Conservation (phyloP, 1,140 invertebrate species). For the Hormaphis cornu region DNA sequence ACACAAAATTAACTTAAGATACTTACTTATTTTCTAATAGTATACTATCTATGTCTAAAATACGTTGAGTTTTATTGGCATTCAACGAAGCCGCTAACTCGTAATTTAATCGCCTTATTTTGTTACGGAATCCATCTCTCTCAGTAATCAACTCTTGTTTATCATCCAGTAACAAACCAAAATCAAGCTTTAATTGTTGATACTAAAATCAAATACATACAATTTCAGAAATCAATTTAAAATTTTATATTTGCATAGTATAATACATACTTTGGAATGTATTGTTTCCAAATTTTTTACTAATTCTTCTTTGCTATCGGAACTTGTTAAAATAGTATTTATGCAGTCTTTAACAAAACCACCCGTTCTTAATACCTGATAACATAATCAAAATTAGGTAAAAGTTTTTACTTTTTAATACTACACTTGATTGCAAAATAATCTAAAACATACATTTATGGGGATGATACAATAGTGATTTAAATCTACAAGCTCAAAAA, state of each 20-base stretch:
- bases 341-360: slow-evolving; percentile 21
- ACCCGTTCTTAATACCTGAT: slow-evolving; percentile 40
- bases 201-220: slow-evolving; percentile 38
- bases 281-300: slow-evolving; percentile 24
- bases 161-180: slow-evolving; percentile 69
- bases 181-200: slow-evolving; percentile 59
- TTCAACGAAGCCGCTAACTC: slow-evolving; percentile 65
- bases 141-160: slow-evolving; percentile 75
- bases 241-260: neutral
- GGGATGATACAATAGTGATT: too few relatives aligned
- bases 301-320: slow-evolving; percentile 21
- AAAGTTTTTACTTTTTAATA: too few relatives aligned
- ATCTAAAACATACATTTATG: too few relatives aligned
- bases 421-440: too few relatives aligned
- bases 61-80: slow-evolving; percentile 47
- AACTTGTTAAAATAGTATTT: slow-evolving; percentile 10
- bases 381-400: neutral
- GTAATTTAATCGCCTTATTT: slow-evolving; percentile 72
- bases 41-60: slow-evolving; percentile 68
- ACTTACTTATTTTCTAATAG: slow-evolving; percentile 64
- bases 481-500: too few relatives aligned
- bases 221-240: neutral
- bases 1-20: neutral
- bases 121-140: slow-evolving; percentile 73
- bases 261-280: slow-evolving; percentile 11